Evolutionary conservation across 2,113 vertebrate genomes (phyloP).

Genomic region (Pelodiscus sinensis): DNA sequence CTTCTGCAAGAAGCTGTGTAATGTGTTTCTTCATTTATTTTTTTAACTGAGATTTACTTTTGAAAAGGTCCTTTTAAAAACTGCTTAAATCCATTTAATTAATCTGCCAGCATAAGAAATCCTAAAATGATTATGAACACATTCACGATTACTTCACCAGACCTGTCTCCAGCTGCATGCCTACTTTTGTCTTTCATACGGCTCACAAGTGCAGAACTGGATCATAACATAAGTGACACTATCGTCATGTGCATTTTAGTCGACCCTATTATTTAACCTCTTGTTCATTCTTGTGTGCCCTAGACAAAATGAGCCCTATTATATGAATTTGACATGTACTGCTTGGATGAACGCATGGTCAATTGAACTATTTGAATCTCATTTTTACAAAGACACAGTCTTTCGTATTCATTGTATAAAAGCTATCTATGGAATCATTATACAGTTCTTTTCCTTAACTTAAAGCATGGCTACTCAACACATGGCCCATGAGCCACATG

Average conservation of each 20-base stretch:
- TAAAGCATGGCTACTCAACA: too few species aligned
- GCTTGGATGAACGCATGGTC: background rate
- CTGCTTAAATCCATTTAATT: constrained; percentile 38
- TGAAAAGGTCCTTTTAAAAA: constrained; percentile 4
- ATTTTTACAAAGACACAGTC: background rate
- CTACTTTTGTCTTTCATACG: constrained; percentile 68
- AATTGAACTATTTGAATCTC: background rate
- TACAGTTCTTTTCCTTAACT: rapidly evolving
- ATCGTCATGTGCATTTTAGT: constrained; percentile 28
- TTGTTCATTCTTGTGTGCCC: constrained; percentile 15
- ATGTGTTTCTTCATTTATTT: background rate
- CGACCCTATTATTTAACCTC: constrained; percentile 51
- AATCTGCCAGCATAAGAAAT: constrained; percentile 18
- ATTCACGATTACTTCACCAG: constrained; percentile 50
- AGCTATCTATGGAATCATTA: background rate
- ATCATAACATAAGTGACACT: constrained; percentile 43
- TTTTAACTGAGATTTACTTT: background rate
- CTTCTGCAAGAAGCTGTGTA: rapidly evolving
- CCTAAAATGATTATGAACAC: constrained; percentile 50
- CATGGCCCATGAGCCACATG: too few species aligned
- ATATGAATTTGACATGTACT: background rate
- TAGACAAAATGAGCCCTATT: constrained; percentile 18
- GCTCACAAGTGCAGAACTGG: constrained; percentile 68
- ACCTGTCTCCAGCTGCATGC: constrained; percentile 63
- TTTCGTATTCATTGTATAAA: background rate